Conservation (phyloP, 1,140 invertebrate genomes). For the Euura lappo region DNA sequence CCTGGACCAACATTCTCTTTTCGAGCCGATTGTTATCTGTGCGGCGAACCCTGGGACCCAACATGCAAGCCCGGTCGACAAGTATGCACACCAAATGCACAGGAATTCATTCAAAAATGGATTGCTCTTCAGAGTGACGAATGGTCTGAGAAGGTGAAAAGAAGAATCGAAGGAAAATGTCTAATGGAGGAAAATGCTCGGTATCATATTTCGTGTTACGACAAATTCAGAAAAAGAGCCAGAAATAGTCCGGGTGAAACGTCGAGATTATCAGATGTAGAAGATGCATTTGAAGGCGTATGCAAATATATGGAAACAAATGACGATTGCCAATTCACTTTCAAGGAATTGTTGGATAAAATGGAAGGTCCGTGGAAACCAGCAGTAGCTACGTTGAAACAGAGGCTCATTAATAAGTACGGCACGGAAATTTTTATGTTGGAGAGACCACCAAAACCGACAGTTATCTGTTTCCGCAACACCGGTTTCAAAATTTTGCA, state of each 20-base stretch:
- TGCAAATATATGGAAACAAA: not conserved
- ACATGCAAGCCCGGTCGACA: too few relatives aligned
- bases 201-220: not conserved
- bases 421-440: too few relatives aligned
- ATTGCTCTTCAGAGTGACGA: too few relatives aligned
- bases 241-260: not conserved
- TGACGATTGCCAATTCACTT: too few relatives aligned
- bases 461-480: constrained; percentile 9
- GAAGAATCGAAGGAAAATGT: too few relatives aligned
- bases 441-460: not conserved
- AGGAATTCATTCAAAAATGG: too few relatives aligned
- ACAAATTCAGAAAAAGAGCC: not conserved
- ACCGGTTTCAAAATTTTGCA: constrained; percentile 13
- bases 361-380: not conserved
- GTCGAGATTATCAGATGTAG: not conserved
- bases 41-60: too few relatives aligned
- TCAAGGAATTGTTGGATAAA: not conserved
- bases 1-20: too few relatives aligned
- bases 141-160: too few relatives aligned
- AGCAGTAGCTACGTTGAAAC: not conserved
- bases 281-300: not conserved
- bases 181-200: not conserved
- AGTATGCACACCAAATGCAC: too few relatives aligned
- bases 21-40: too few relatives aligned
- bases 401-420: too few relatives aligned